Evolutionary conservation across 1,140 invertebrate genomes (phyloP), one percentile per base, ranked within the genome.

Genomic region (Drosophila truncata): DNA sequence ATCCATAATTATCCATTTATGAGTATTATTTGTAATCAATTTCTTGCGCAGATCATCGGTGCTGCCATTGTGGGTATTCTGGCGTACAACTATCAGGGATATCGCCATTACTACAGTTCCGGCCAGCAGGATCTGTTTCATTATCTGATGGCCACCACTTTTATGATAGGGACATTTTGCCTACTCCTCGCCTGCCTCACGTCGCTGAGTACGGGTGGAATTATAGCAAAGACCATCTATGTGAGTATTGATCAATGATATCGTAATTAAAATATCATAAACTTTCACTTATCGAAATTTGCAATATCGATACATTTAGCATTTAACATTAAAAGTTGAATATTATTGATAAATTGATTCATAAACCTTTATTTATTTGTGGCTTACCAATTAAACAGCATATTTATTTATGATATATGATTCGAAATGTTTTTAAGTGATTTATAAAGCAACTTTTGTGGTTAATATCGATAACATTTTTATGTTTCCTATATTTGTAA

Each of bases 221-320:
- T 97, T 69, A 95, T 98, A 66, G 94, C 96, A 1, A 98, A 97
- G 94, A 97, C 96, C 6, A 95, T 97, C 66, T 97, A 96, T 88
- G 97, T 97, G 94, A 97, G 97, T 96, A 20, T 5, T 33, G 7
- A 6, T 20, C 14, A 23, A 18, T 10, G 39, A 10, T 41, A 16
- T 37, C 14, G 14, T 16, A 16, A 2, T 37, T 14, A 41, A 41
- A 18, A 10, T 41, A 41, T 41, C 7, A 7, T n/a, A 1, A n/a
- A n/a, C 0, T n/a, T 7, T 39, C 11, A 42, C 13, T 2, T 20
- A 44, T 44, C 18, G 42, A 20, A 44, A 20, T 44, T 41, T 10
- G 14, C 14, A 35, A 5, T 35, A 35, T 35, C 3, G 31, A 33
- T 2, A 0, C 11, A 33, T 14, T 14, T 35, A 14, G 33, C 14